Evolutionary conservation across 92 coral and sea anemone genomes (phyloP).

Genomic region (Pocillopora meandrina): DNA sequence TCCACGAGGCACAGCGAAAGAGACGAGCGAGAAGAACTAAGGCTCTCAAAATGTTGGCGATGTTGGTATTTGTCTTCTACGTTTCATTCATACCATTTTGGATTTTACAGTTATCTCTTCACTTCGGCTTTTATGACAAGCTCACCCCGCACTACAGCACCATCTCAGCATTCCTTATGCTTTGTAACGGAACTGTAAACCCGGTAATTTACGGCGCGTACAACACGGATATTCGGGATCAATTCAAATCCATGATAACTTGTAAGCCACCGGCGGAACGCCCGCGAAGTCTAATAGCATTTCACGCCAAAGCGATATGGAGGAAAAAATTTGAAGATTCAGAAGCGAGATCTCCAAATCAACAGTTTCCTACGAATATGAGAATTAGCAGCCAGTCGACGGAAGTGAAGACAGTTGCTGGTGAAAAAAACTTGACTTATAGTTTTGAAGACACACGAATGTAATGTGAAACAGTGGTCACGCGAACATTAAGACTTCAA

Average conservation of each 20-base stretch:
- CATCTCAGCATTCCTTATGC: conserved; percentile 24
- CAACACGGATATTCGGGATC: conserved; percentile 25
- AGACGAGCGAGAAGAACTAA: conserved; percentile 14
- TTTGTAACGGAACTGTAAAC: conserved; percentile 27
- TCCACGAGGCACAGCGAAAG: background rate
- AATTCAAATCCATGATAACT: conserved; percentile 18
- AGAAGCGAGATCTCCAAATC: background rate
- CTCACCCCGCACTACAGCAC: background rate
- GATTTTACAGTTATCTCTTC: conserved; percentile 24
- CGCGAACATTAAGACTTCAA: background rate
- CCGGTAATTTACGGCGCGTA: conserved; percentile 21
- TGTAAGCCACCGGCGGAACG: background rate
- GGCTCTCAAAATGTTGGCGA: conserved; percentile 24
- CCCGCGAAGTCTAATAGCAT: background rate
- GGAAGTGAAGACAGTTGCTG: background rate
- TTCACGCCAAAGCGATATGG: background rate
- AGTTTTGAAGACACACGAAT: conserved; percentile 19
- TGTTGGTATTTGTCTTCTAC: conserved; percentile 30
- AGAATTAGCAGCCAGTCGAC: background rate
- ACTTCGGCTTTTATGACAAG: conserved; percentile 1
- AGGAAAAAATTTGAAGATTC: background rate
- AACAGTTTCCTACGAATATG: background rate
- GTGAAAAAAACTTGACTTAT: background rate
- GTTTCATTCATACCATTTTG: conserved; percentile 32
- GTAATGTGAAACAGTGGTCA: background rate